Evolutionary conservation across 2,888 invertebrate species (phyloP).

Genomic region (Nephrotoma appendiculata): DNA sequence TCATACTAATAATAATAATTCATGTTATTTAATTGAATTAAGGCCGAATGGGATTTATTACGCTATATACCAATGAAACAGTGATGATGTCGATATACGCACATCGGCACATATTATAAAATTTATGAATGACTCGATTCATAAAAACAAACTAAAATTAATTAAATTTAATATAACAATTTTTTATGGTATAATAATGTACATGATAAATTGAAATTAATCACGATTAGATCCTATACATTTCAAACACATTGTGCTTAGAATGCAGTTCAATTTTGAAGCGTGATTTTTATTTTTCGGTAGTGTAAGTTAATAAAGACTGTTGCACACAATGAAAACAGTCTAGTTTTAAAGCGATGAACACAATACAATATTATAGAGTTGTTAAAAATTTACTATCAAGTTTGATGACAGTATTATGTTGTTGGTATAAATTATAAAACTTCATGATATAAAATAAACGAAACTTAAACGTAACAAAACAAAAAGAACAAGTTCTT

Average conservation of each 20-base stretch:
- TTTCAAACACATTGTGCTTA: not conserved
- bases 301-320: not conserved
- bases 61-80: not conserved
- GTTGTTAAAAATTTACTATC: not conserved
- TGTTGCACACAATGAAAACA: not conserved
- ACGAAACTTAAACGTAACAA: not conserved
- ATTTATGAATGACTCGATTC: not conserved
- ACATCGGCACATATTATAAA: not conserved
- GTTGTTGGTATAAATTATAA: not conserved
- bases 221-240: not conserved
- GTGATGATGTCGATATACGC: not conserved
- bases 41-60: constrained; percentile 3
- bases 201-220: not conserved
- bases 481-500: not conserved
- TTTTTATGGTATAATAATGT: not conserved
- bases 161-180: not conserved
- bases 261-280: not conserved
- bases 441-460: not conserved
- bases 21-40: not conserved
- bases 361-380: not conserved
- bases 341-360: not conserved
- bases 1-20: not conserved
- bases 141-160: not conserved
- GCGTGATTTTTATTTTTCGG: not conserved
- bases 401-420: not conserved